Base-by-base conservation (phyloP, 1,140 invertebrate genomes). In the Berghia stephanieae region DNA sequence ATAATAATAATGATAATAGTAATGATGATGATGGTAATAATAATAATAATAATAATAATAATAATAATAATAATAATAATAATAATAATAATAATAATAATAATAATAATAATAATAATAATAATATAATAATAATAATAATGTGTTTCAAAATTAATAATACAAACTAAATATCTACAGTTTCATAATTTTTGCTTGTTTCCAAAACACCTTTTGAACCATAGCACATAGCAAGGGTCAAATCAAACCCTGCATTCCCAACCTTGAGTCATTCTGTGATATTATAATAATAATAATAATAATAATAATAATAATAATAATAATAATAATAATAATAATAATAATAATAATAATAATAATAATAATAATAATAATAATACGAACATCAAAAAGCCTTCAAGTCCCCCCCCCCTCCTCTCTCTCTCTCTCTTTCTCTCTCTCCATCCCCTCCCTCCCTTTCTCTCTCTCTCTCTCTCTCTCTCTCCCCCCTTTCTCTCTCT, bases 371-470 rank as follows among this genome's bases (percentile, higher is more conserved):
- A n/a, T n/a, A n/a, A n/a, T n/a, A n/a, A n/a, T n/a, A n/a, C n/a
- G n/a, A n/a, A n/a, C n/a, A n/a, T 57, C 18, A n/a, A 24, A 6
- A 24, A 6, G 6, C 55, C 55, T 27, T 38, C 16, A 10, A 36
- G 31, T 66, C 60, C 40, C 60, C 18, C 60, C 55, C 46, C 46
- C n/a, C 46, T 52, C 46, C n/a, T 60, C 57, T 60, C 57, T 60
- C 57, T 60, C 57, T 60, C 57, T 60, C 57, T 60, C 57, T 60
- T 34, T 60, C 57, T 60, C 57, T 60, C 57, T 60, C 57, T 2
- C 57, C 36, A 10, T 60, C 57, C 57, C 57, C 57, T 2, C 57
- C 36, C 57, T 60, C 57, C 36, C 57, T 60, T 34, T 60, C 57
- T 13, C n/a, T 34, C 0, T 34, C n/a, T 4, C 57, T 6, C 57